Base-by-base conservation (phyloP, 1,140 invertebrate species). In the Halictus rubicundus region DNA sequence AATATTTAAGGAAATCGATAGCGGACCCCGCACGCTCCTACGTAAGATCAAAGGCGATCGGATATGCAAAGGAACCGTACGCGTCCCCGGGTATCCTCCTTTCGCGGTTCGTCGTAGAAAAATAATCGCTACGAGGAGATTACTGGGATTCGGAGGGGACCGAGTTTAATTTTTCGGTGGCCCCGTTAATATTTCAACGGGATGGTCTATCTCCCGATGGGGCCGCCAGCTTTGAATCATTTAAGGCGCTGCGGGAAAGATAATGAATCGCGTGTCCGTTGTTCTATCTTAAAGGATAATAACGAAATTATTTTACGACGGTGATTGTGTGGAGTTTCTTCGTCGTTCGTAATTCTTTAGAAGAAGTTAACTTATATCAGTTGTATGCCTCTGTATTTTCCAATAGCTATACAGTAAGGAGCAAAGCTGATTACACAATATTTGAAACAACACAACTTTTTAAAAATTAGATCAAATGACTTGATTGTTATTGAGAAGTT, bases 1-100 rank as follows among this genome's bases (percentile, higher is more conserved):
- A 87, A 86, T 87, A 87, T 87, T 87, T 84, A 87, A 75, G 64
- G 66, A 72, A 75, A 86, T 87, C 82, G 85, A 87, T 82, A 57
- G 64, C 52, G 73, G 32, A 49, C 46, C 16, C 39, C 32, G 61
- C 57, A 32, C 32, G 77, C 68, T 66, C 32, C 52, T 42, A 77
- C 60, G 61, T 69, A 70, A 85, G 59, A 84, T 81, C 82, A 84
- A 85, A 85, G 59, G 39, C 79, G 78, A 63, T 66, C 65, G 63
- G 25, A 64, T 78, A 64, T 32, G 32, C 37, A 57, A 39, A 72
- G 60, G 25, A 57, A 63, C 37, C 2, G n/a, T 5, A 32, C 32
- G 32, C 32, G 32, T 32, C 32, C 32, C 6, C 0, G 12, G 12
- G 25, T 42, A n/a, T 64, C 64, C 59, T n/a, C 39, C 8, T 37